A percentile compares a stretch with the other conserved stretches of the same genome.
phyloP scores from a whole-genome alignment of 2,113 vertebrate genomes.

The Cricetomys ansorgei region DNA sequence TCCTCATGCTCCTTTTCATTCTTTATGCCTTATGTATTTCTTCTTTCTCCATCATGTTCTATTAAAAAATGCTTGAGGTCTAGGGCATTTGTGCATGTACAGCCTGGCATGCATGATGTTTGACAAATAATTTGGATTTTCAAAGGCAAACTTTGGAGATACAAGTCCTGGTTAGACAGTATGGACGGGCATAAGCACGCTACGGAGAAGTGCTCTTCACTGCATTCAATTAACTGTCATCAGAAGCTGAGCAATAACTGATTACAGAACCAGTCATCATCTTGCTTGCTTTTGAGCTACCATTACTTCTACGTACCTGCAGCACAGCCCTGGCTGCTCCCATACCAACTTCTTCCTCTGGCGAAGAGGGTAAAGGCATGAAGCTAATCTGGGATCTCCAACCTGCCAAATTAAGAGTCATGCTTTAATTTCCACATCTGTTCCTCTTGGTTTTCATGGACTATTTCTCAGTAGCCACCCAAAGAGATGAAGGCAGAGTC shows the following conservation, averaged over 20 bases:
- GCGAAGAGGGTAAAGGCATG: not conserved
- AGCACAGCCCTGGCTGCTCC: slow-evolving; percentile 23
- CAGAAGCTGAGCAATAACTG: slow-evolving; percentile 65
- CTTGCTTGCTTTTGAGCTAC: slow-evolving; percentile 60
- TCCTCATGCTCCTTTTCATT: slow-evolving; percentile 57
- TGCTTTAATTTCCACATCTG: slow-evolving; percentile 73
- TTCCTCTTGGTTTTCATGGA: slow-evolving; percentile 81
- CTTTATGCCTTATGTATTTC: slow-evolving; percentile 47
- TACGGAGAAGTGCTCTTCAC: slow-evolving; percentile 73
- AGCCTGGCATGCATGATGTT: slow-evolving; percentile 39
- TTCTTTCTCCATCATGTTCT: slow-evolving; percentile 65
- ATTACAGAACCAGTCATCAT: slow-evolving; percentile 72
- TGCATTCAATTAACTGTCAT: slow-evolving; percentile 76
- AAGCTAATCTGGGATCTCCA: slow-evolving; percentile 53
- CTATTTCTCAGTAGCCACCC: slow-evolving; percentile 82
- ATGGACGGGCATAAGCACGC: slow-evolving; percentile 82
- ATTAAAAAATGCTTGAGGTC: slow-evolving; percentile 63
- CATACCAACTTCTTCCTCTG: slow-evolving; percentile 38
- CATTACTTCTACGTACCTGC: slow-evolving; percentile 64
- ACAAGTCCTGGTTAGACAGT: not conserved
- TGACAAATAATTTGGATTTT: slow-evolving; percentile 68
- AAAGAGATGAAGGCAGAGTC: slow-evolving; percentile 85
- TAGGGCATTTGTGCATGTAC: slow-evolving; percentile 38
- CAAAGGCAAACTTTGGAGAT: slow-evolving; percentile 33
- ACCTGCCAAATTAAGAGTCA: slow-evolving; percentile 67